Percentiles rank a stretch among this genome's conserved stretches.
Conservation (phyloP, 64 coral and sea anemone species). For the Actinia tenebrosa region DNA sequence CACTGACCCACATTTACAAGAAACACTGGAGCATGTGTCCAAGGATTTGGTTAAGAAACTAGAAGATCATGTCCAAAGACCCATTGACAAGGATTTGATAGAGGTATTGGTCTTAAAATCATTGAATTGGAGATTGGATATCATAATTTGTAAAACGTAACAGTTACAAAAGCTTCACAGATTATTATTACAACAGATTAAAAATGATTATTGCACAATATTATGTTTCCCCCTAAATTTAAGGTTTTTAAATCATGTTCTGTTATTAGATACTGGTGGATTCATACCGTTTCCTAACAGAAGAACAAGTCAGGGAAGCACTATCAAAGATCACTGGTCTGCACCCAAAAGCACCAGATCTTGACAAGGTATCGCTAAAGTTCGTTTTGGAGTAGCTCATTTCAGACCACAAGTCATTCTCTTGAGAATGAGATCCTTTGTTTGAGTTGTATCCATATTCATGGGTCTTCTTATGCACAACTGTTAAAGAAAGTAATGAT, state of each 20-base stretch:
- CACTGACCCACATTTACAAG: slow-evolving; percentile 10
- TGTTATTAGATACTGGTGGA: slow-evolving; percentile 51
- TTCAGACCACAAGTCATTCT: too few relatives aligned
- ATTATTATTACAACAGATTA: too few relatives aligned
- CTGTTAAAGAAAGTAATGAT: too few relatives aligned
- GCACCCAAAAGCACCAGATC: slow-evolving; percentile 1
- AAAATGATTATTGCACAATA: too few relatives aligned
- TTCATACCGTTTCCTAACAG: slow-evolving; percentile 41
- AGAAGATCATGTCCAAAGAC: neutral
- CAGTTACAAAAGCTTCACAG: too few relatives aligned
- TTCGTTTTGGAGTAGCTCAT: neutral
- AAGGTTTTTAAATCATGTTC: neutral
- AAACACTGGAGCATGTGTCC: slow-evolving; percentile 9
- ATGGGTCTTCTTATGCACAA: too few relatives aligned
- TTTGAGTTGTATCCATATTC: too few relatives aligned
- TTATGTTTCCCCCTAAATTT: too few relatives aligned
- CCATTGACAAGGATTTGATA: neutral
- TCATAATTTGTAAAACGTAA: too few relatives aligned
- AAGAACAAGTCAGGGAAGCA: slow-evolving; percentile 36
- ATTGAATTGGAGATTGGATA: too few relatives aligned
- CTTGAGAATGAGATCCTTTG: too few relatives aligned
- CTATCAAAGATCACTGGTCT: slow-evolving; percentile 61
- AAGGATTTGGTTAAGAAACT: slow-evolving; percentile 14
- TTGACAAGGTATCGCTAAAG: slow-evolving; percentile 27
- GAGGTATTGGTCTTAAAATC: too few relatives aligned